Base-by-base conservation (phyloP, 2,797 vertebrate genomes). In the Peromyscus nudipes region DNA sequence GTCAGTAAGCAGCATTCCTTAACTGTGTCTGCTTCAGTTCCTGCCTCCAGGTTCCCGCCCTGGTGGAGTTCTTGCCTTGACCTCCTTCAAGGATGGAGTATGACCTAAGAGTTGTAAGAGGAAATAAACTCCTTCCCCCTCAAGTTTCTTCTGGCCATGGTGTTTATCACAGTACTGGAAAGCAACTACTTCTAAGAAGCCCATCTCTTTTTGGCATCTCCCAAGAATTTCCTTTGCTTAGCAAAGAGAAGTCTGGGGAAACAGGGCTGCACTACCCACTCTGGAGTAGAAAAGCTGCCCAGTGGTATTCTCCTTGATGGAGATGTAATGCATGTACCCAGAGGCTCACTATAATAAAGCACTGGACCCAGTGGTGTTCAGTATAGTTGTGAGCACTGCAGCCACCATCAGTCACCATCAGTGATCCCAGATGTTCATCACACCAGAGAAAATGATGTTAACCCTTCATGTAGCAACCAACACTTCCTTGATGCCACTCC, bases 131-230 rank as follows among this genome's bases (percentile, higher is more conserved):
- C 21, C 25, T 21, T n/a, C 21, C 64, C 13, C 64, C 34, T 25
- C 84, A 37, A 12, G 21, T 27, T n/a, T 46, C 46, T 52, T 9
- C 37, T 86, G 34, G 46, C n/a, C 34, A 52, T 27, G 46, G 31
- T 69, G 21, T 16, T 52, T 86, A 6, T 52, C 46, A 52, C 12
- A 37, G 34, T 8, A 16, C 7, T 86, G 69, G 12, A 52, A 86
- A 69, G 46, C 46, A 52, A 86, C 10, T 4, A 52, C 21, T 86
- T 37, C 31, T 21, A 31, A 43, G 67, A 21, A 34, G 4, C 19
- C 17, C 31, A 17, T 21, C 12, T 85, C 43, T 57, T 4, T 49
- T 40, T 12, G 12, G 0, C 0, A 0, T 21, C 31, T 31, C 2
- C 40, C 10, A 23, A 52, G 12, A 75, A 52, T 40, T 43, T 43